Conservation (phyloP, 2,888 invertebrate genomes). For the Sminthurinus aureus region DNA sequence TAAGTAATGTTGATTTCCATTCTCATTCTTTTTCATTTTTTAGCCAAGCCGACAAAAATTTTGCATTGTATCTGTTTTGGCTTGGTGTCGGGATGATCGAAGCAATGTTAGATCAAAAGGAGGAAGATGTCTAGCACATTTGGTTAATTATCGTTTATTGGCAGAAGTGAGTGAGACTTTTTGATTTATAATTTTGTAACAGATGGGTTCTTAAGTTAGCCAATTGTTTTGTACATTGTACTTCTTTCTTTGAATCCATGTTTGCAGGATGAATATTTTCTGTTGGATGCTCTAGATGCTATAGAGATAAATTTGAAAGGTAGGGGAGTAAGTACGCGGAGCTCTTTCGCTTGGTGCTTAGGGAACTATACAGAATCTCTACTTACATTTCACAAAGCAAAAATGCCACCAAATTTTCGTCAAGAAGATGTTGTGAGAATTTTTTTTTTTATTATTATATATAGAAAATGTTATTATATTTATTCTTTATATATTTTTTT, state of each 20-base stretch:
- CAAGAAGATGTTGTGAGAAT: conserved; percentile 20
- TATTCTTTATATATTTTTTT: no score
- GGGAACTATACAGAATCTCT: conserved; percentile 40
- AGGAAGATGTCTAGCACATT: conserved; percentile 38
- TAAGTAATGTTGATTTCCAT: no score
- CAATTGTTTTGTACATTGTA: neutral
- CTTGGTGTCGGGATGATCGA: conserved; percentile 36
- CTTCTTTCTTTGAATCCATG: no score
- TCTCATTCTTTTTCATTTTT: conserved; percentile 11
- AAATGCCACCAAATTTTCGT: conserved; percentile 32
- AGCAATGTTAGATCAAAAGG: conserved; percentile 35
- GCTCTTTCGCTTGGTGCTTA: conserved; percentile 31
- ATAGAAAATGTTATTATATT: no score
- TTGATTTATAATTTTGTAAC: no score
- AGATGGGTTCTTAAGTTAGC: no score
- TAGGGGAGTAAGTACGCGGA: conserved; percentile 22
- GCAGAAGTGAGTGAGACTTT: conserved; percentile 30
- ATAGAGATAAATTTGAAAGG: conserved; percentile 32
- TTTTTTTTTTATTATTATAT: no score
- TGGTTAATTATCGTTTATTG: conserved; percentile 22
- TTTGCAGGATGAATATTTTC: conserved; percentile 38
- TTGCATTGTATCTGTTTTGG: conserved; percentile 34
- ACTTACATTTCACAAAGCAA: conserved; percentile 15
- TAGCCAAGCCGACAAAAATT: conserved; percentile 32
- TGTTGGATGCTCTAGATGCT: conserved; percentile 38